These are phyloP conservation scores for Folsomia manolachei DNA, from an alignment of 2,888 invertebrate genomes.

Conservation along the genomic window DNA sequence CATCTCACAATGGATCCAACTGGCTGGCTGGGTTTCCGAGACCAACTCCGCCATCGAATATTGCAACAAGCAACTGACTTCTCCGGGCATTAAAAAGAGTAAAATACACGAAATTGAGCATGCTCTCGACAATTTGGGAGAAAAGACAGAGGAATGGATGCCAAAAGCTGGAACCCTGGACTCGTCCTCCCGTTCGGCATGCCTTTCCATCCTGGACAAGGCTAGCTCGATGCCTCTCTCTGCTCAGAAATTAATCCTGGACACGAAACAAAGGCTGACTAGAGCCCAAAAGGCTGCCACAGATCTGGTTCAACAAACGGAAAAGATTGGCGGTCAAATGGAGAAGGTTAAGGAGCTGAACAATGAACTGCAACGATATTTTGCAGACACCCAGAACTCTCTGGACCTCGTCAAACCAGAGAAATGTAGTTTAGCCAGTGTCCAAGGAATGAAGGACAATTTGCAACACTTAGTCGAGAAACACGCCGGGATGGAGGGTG, in stretches of 20 bases:
- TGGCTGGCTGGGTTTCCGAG: slow-evolving; percentile 65
- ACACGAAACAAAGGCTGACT: slow-evolving; percentile 60
- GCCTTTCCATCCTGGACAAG: slow-evolving; percentile 70
- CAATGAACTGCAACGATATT: slow-evolving; percentile 59
- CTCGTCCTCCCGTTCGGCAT: slow-evolving; percentile 62
- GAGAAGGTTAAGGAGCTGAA: slow-evolving; percentile 73
- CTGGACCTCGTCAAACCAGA: slow-evolving; percentile 24
- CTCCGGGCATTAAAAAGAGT: slow-evolving; percentile 34
- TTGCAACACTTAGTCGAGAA: slow-evolving; percentile 54
- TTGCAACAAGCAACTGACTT: slow-evolving; percentile 68
- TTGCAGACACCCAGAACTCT: slow-evolving; percentile 15
- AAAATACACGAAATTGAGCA: slow-evolving; percentile 40
- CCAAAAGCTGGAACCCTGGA: slow-evolving; percentile 37
- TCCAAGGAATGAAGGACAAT: slow-evolving; percentile 28
- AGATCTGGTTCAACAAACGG: slow-evolving; percentile 55
- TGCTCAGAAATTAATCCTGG: slow-evolving; percentile 74
- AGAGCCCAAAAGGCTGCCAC: slow-evolving; percentile 59
- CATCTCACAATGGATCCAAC: slow-evolving; percentile 77
- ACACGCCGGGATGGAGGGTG: slow-evolving; percentile 53
- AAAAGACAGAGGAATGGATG: slow-evolving; percentile 45
- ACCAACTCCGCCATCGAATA: slow-evolving; percentile 76
- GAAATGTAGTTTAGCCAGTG: slow-evolving; percentile 22
- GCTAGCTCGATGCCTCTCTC: slow-evolving; percentile 75
- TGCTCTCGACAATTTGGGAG: slow-evolving; percentile 29
- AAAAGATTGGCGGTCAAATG: slow-evolving; percentile 62